These are phyloP conservation scores for Trididemnum clinides DNA, from an alignment of 23 tunicate genomes.

Conservation along the genomic window DNA sequence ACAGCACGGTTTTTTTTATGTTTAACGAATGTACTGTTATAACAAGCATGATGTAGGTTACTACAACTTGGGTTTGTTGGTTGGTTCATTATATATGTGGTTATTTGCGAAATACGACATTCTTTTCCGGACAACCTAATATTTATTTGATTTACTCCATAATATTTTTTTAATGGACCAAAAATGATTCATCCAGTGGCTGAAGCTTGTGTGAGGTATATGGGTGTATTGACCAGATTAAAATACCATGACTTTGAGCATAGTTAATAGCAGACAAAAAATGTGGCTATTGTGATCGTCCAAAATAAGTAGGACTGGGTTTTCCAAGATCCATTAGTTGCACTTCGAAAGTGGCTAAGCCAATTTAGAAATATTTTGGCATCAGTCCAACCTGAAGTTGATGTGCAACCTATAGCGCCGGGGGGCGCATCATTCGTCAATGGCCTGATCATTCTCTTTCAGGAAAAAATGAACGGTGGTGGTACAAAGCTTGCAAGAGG, in stretches of 20 bases:
- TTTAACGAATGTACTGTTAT: too few species aligned
- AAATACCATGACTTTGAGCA: conserved; percentile 17
- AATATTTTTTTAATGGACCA: conserved; percentile 50
- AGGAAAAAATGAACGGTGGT: conserved; percentile 40
- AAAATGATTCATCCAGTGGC: conserved; percentile 46
- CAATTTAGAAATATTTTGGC: conserved; percentile 31
- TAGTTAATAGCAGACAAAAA: conserved; percentile 38
- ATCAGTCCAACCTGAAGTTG: conserved; percentile 36
- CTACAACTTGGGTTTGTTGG: too few species aligned
- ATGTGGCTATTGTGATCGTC: conserved; percentile 49
- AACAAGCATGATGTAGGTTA: too few species aligned
- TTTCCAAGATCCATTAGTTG: neutral
- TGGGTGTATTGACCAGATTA: conserved; percentile 39
- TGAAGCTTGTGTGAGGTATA: conserved; percentile 41
- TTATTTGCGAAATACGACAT: too few species aligned
- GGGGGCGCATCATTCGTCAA: conserved; percentile 20
- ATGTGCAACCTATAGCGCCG: conserved; percentile 1
- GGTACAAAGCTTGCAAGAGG: conserved; percentile 28
- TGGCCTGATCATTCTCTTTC: conserved; percentile 15
- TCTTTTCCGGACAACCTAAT: too few species aligned
- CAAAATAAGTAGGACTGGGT: conserved; percentile 17
- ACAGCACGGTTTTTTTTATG: too few species aligned
- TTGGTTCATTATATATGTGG: too few species aligned
- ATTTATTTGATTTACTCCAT: too few species aligned
- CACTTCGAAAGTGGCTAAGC: conserved; percentile 25